A percentile compares a stretch with the other conserved stretches of the same genome.
These are phyloP conservation scores for Potamilus streckersoni DNA, from an alignment of 1,140 invertebrate species.

Conservation along the genomic window DNA sequence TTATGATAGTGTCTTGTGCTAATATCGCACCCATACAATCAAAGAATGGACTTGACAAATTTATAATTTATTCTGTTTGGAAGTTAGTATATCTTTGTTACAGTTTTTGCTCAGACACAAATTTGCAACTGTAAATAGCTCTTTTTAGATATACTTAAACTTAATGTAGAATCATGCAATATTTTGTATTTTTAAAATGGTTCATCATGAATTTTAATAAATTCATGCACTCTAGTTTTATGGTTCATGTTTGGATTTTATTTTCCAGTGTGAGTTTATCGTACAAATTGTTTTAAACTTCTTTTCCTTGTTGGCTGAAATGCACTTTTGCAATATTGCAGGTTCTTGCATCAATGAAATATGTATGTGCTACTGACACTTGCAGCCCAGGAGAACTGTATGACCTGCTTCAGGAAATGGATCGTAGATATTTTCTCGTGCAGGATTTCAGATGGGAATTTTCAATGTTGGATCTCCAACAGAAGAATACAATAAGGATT, in stretches of 20 bases:
- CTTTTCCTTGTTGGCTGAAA: constrained; percentile 5
- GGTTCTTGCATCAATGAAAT: constrained; percentile 60
- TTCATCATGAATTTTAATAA: too few relatives aligned
- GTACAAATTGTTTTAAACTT: neutral
- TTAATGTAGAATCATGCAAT: too few relatives aligned
- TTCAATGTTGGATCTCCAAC: constrained; percentile 56
- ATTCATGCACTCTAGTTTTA: too few relatives aligned
- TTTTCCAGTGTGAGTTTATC: neutral
- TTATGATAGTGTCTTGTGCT: too few relatives aligned
- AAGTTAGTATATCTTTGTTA: too few relatives aligned
- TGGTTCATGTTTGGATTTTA: neutral
- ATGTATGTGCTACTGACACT: constrained; percentile 47
- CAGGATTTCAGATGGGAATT: constrained; percentile 66
- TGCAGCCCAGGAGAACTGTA: constrained; percentile 53
- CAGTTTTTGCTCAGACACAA: too few relatives aligned
- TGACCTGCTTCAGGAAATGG: constrained; percentile 63
- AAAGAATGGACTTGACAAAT: too few relatives aligned
- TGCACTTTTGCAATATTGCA: constrained; percentile 17
- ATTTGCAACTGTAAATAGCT: too few relatives aligned
- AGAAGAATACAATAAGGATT: constrained; percentile 54
- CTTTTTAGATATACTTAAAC: too few relatives aligned
- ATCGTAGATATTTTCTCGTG: constrained; percentile 60
- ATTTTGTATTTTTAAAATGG: too few relatives aligned
- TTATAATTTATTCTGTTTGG: too few relatives aligned
- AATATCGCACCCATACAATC: too few relatives aligned